These are phyloP conservation scores for Xestia rhomboidea DNA, from an alignment of 2,888 invertebrate species.

Conservation along the genomic window DNA sequence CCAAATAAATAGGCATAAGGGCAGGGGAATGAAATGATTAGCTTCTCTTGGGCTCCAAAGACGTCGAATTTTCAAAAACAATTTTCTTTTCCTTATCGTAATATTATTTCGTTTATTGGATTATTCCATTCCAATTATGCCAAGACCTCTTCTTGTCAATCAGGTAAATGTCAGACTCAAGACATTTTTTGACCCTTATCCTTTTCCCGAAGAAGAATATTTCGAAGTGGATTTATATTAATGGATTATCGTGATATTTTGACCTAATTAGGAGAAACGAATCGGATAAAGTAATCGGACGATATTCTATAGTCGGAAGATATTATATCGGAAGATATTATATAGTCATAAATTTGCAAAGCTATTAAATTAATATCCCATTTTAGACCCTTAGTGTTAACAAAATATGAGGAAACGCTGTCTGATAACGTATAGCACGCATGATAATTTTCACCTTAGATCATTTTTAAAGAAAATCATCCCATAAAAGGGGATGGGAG, in stretches of 20 bases:
- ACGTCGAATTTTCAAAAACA: neutral
- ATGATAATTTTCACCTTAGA: too few species aligned
- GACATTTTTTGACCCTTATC: constrained; percentile 13
- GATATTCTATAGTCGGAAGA: too few species aligned
- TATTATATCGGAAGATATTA: too few species aligned
- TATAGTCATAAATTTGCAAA: neutral
- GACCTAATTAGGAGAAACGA: neutral
- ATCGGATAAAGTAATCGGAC: neutral
- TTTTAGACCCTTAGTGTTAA: too few species aligned
- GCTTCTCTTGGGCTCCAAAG: neutral
- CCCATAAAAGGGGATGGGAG: too few species aligned
- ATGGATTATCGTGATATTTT: constrained; percentile 7
- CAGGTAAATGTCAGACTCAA: constrained; percentile 23
- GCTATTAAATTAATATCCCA: too few species aligned
- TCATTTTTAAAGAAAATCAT: too few species aligned
- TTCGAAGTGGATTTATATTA: constrained; percentile 4
- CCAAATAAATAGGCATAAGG: too few species aligned
- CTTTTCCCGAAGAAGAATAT: neutral
- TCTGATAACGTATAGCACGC: too few species aligned
- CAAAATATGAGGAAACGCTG: too few species aligned
- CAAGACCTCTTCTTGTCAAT: constrained; percentile 1
- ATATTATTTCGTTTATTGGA: constrained; percentile 21
- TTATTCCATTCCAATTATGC: constrained; percentile 21
- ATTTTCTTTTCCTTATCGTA: too few species aligned
- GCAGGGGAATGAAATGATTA: too few species aligned